phyloP scores from a whole-genome alignment of 2,888 invertebrate genomes.

The Elmis aenea region DNA sequence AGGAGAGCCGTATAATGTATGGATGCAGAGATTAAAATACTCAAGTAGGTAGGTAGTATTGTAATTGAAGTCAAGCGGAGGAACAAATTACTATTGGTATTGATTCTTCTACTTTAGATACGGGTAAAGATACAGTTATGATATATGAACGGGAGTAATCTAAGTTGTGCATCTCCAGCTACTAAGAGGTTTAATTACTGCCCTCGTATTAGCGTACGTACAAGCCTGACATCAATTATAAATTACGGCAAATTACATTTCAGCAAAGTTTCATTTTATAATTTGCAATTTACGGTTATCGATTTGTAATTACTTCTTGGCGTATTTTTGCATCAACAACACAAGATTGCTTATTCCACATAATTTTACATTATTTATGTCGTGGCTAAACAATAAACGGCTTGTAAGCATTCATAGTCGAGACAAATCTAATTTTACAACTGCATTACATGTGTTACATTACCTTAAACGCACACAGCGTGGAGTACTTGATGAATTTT shows the following conservation, averaged over 20 bases:
- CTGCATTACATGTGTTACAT: not conserved
- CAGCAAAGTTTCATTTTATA: slow-evolving; percentile 17
- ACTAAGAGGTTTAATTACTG: slow-evolving; percentile 27
- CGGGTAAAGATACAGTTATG: slow-evolving; percentile 21
- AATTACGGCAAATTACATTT: slow-evolving; percentile 27
- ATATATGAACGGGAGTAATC: slow-evolving; percentile 23
- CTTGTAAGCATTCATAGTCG: slow-evolving; percentile 7
- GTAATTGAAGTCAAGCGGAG: slow-evolving; percentile 22
- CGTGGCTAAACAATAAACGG: too few species aligned
- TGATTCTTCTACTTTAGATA: slow-evolving; percentile 23
- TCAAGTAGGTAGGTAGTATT: slow-evolving; percentile 17
- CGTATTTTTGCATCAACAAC: slow-evolving; percentile 5
- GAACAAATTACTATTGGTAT: slow-evolving; percentile 26
- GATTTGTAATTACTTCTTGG: slow-evolving; percentile 7
- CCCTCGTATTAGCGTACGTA: slow-evolving; percentile 19
- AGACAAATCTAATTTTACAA: slow-evolving; percentile 2
- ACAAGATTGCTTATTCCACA: slow-evolving; percentile 11
- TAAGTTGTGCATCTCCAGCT: slow-evolving; percentile 21
- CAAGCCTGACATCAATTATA: slow-evolving; percentile 23
- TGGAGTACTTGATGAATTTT: too few species aligned
- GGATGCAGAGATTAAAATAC: slow-evolving; percentile 9
- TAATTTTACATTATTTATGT: slow-evolving; percentile 12
- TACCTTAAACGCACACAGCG: not conserved
- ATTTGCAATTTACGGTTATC: slow-evolving; percentile 17
- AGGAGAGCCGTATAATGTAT: slow-evolving; percentile 10